Evolutionary conservation across 2,888 invertebrate species (phyloP), one percentile per base, ranked within the genome.

Genomic region (Dioctria rufipes): DNA sequence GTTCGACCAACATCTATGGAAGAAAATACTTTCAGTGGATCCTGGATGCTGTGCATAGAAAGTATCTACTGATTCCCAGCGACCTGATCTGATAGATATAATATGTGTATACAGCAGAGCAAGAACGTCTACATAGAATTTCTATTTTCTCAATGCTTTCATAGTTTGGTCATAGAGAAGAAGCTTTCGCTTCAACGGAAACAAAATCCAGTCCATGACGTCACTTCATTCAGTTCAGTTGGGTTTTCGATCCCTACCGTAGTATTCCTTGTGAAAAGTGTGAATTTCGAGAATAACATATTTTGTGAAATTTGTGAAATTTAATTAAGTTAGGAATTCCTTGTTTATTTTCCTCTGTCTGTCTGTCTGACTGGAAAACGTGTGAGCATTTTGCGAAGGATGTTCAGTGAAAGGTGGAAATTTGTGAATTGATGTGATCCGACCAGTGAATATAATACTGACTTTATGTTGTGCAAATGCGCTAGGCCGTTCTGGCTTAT

Each of bases 201-300:
- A 39, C 40, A 37, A 37, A 80, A 77, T 25, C 67, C 77, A 80
- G 80, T 80, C 77, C 77, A 77, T 80, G 80, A 80, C 80, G 80
- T 80, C 80, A 80, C 77, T 77, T 80, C 77, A 77, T 77, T 25
- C 63, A 25, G 77, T 8, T 8, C 54, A n/a, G 54, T 54, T 54
- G 54, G n/a, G 4, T 54, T 54, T 11, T 54, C 4, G 11, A 25
- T 25, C 25, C 25, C 25, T 25, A 25, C 25, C 25, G 54, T 25
- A 54, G n/a, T 54, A 11, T 54, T 54, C 3, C 11, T 46, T 54
- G 9, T 11, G 54, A 54, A 54, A 8, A 11, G 54, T 54, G 54
- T n/a, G 54, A 54, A 54, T 54, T 54, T 54, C 54, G 54, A 54
- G 54, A n/a, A 54, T 25, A 25, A 25, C 25, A 25, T 25, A 25